Conservation (phyloP, 2,113 vertebrate genomes). For the Thunnus maccoyii region DNA sequence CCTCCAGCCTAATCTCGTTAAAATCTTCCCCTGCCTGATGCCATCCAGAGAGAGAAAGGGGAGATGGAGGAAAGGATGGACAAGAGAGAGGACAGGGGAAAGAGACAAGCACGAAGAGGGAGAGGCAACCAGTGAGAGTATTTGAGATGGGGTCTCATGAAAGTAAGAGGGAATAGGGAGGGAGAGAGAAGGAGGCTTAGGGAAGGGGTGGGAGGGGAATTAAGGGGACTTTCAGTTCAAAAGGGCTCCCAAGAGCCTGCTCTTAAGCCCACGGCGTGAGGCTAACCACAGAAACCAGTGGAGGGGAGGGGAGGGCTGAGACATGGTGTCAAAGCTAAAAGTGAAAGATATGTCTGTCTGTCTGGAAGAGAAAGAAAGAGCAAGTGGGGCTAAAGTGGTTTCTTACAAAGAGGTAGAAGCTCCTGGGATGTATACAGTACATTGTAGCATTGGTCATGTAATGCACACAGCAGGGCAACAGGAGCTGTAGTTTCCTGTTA, state of each 20-base stretch:
- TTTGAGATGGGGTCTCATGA: conserved; percentile 49
- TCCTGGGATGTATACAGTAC: not conserved
- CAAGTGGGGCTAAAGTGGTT: conserved; percentile 13
- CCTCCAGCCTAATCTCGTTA: conserved; percentile 81
- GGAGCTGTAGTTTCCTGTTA: conserved; percentile 36
- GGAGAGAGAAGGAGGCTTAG: not conserved
- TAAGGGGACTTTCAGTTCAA: conserved; percentile 66
- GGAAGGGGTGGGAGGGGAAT: conserved; percentile 52
- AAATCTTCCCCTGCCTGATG: conserved; percentile 73
- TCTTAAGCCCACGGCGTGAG: conserved; percentile 70
- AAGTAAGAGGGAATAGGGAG: conserved; percentile 49
- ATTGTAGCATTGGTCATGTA: not conserved
- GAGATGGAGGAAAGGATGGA: conserved; percentile 41
- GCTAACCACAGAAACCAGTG: conserved; percentile 70
- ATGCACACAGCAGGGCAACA: conserved; percentile 24
- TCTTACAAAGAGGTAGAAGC: conserved; percentile 2
- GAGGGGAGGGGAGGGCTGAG: conserved; percentile 33
- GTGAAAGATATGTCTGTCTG: conserved; percentile 47
- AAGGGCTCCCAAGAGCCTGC: conserved; percentile 63
- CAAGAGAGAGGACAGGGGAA: conserved; percentile 5
- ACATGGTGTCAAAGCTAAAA: conserved; percentile 44
- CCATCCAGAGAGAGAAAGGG: conserved; percentile 57
- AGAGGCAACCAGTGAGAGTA: conserved; percentile 28
- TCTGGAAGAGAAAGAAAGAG: conserved; percentile 1
- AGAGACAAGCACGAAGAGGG: conserved; percentile 12